Conservation (phyloP, 2,888 invertebrate species). For the Ennomos fuscantarius region DNA sequence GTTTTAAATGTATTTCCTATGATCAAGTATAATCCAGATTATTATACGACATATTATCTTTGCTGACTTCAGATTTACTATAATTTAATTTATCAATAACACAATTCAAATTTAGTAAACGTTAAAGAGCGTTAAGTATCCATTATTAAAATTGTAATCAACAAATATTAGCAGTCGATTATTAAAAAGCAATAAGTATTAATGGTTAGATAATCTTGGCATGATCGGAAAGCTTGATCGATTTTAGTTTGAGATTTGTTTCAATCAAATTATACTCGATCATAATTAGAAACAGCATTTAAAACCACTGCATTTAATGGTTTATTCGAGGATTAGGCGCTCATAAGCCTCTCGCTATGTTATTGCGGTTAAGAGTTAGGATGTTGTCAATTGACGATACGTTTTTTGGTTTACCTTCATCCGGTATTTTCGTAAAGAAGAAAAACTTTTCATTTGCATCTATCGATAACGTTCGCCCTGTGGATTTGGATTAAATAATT, state of each 20-base stretch:
- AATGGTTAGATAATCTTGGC: conserved; percentile 33
- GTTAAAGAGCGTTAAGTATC: neutral
- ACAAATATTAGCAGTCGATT: conserved; percentile 10
- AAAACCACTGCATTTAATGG: conserved; percentile 56
- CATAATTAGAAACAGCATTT: conserved; percentile 57
- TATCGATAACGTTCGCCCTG: conserved; percentile 82
- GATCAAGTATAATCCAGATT: conserved; percentile 38
- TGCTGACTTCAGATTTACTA: neutral
- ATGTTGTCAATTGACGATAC: conserved; percentile 69
- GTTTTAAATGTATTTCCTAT: conserved; percentile 42
- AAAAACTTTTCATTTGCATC: conserved; percentile 77
- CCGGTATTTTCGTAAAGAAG: conserved; percentile 79
- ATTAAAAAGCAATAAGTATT: conserved; percentile 33
- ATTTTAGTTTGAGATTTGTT: conserved; percentile 32
- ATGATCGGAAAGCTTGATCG: conserved; percentile 25
- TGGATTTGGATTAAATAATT: conserved; percentile 63
- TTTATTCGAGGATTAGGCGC: conserved; percentile 75
- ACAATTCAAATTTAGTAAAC: too few relatives aligned
- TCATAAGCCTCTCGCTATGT: conserved; percentile 77
- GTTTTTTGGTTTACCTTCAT: conserved; percentile 75
- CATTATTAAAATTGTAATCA: neutral
- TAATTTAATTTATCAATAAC: neutral
- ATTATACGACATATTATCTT: neutral
- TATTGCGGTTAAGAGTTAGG: conserved; percentile 77
- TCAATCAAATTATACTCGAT: conserved; percentile 52